A percentile compares a stretch with the other conserved stretches of the same genome.
Evolutionary conservation across 2,113 vertebrate genomes (phyloP).

Genomic region (Malaclemys terrapin): DNA sequence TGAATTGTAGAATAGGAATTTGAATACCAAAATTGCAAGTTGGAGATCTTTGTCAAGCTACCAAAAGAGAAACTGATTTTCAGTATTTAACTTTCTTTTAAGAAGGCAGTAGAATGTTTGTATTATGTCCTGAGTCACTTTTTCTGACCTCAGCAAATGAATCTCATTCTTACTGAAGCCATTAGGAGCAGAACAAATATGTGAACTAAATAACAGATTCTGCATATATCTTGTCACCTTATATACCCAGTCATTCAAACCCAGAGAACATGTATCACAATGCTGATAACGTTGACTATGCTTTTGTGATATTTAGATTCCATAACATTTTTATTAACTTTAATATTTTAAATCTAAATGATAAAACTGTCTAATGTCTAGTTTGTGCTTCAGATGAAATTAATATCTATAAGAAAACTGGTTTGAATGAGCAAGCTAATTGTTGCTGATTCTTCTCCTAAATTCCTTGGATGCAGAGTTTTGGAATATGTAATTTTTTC

Average conservation of each 20-base stretch:
- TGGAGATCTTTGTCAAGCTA: background rate
- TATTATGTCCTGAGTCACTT: background rate
- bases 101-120: background rate
- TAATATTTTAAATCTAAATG: background rate
- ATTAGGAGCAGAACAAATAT: background rate
- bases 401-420: background rate
- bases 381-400: background rate
- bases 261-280: background rate
- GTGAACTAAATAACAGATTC: background rate
- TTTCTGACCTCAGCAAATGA: background rate
- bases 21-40: background rate
- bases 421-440: background rate
- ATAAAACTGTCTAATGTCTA: background rate
- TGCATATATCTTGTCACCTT: background rate
- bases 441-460: background rate
- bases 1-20: background rate
- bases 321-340: background rate
- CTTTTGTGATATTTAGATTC: background rate
- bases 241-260: background rate
- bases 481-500: background rate
- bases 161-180: background rate
- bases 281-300: background rate
- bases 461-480: background rate
- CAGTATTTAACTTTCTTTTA: background rate
- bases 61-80: background rate